These are phyloP conservation scores for Margarornis squamiger DNA, from an alignment of 2,797 vertebrate genomes.

Conservation along the genomic window DNA sequence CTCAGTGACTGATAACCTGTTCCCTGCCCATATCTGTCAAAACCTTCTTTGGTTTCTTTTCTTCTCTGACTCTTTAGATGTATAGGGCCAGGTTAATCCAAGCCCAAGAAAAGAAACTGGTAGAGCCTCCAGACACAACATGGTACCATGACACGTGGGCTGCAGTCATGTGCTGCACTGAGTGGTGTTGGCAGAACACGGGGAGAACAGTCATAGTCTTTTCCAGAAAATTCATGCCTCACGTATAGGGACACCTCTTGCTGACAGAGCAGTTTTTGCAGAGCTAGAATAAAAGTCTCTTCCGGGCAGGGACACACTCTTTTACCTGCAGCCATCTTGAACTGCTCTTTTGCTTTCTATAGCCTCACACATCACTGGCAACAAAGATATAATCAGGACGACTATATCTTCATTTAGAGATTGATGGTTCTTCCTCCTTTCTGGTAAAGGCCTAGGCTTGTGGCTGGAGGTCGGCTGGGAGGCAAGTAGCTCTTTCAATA, in stretches of 20 bases:
- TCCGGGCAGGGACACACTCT: neutral
- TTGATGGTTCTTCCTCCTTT: neutral
- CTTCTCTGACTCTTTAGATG: neutral
- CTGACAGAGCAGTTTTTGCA: neutral
- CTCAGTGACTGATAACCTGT: neutral
- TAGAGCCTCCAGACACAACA: neutral
- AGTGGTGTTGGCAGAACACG: neutral
- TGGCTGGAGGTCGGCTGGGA: conserved; percentile 18
- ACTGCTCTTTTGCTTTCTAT: neutral
- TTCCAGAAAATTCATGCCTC: neutral
- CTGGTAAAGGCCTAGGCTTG: conserved; percentile 27
- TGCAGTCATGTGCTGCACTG: neutral
- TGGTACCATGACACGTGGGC: neutral
- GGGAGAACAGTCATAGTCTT: neutral
- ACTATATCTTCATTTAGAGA: conserved; percentile 36
- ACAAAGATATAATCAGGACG: conserved; percentile 2
- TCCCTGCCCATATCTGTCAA: neutral
- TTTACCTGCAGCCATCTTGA: neutral
- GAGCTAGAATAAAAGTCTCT: neutral
- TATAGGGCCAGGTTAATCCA: neutral
- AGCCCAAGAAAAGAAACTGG: neutral
- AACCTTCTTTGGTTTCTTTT: too few species aligned
- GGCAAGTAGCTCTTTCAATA: conserved; percentile 28
- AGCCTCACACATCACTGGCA: neutral
- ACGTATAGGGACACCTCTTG: neutral